phyloP scores from a whole-genome alignment of 2,113 vertebrate genomes.

The Noturus placidus region DNA sequence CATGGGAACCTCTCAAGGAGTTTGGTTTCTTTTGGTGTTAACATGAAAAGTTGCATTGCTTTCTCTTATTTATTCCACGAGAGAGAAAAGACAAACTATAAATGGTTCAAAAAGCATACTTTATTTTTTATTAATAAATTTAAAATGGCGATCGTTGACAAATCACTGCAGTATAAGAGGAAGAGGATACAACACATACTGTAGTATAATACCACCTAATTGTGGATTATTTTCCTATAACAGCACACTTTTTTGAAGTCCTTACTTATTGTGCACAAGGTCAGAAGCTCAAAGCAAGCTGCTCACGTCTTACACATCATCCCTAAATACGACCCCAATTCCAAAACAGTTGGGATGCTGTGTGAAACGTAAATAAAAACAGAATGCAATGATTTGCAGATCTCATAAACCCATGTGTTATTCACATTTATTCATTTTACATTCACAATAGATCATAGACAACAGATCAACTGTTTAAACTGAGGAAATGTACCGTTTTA shows the following conservation, averaged over 20 bases:
- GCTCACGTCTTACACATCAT: not conserved
- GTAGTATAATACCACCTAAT: not conserved
- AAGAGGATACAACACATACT: not conserved
- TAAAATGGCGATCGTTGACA: not conserved
- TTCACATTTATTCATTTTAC: too few relatives aligned
- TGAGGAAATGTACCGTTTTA: too few relatives aligned
- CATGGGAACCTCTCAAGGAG: not conserved
- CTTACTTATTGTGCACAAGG: not conserved
- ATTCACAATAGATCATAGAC: too few relatives aligned
- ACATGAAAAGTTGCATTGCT: not conserved
- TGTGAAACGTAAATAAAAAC: too few relatives aligned
- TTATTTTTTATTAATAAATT: not conserved
- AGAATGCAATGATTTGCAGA: too few relatives aligned
- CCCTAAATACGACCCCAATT: not conserved
- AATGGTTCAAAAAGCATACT: not conserved
- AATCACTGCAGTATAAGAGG: not conserved
- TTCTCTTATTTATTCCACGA: not conserved
- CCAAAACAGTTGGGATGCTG: too few relatives aligned
- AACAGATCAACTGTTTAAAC: too few relatives aligned
- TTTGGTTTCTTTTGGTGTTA: not conserved
- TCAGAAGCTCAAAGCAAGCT: not conserved
- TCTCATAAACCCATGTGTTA: too few relatives aligned
- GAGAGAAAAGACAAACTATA: not conserved
- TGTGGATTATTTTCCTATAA: not conserved
- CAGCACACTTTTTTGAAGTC: not conserved